These are phyloP conservation scores for Orthonyx spaldingii DNA, from an alignment of 2,113 vertebrate species.

Conservation along the genomic window DNA sequence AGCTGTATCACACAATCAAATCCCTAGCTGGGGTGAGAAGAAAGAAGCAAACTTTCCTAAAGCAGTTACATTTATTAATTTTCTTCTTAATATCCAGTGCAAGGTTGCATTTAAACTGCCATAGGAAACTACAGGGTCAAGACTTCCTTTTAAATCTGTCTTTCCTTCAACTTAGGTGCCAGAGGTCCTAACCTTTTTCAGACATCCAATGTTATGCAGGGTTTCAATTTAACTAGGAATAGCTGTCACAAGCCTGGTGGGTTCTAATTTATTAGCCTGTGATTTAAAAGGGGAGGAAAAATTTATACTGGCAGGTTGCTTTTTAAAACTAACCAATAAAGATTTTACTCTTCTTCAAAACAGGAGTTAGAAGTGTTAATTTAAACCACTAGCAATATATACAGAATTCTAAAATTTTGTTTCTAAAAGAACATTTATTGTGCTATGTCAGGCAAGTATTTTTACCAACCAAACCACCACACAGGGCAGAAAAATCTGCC, in stretches of 20 bases:
- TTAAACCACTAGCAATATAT: not conserved
- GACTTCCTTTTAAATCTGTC: not conserved
- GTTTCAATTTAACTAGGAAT: not conserved
- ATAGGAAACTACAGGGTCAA: not conserved
- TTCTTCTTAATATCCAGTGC: not conserved
- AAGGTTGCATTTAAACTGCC: not conserved
- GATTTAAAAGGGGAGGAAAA: not conserved
- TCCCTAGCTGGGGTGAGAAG: not conserved
- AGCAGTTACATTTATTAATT: not conserved
- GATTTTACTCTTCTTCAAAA: not conserved
- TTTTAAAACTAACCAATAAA: not conserved
- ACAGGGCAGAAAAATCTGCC: not conserved
- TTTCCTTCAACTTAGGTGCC: not conserved
- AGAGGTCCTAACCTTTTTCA: not conserved
- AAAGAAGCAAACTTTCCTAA: not conserved
- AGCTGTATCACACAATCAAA: not conserved
- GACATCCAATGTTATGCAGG: not conserved
- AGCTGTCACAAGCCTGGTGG: not conserved
- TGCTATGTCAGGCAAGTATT: not conserved
- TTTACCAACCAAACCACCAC: not conserved
- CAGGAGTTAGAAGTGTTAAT: not conserved
- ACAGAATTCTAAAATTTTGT: not conserved
- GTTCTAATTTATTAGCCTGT: not conserved
- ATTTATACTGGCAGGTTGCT: not conserved
- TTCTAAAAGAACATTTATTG: not conserved